These are phyloP conservation scores for Selenia dentaria DNA, from an alignment of 2,888 invertebrate genomes.

Conservation along the genomic window DNA sequence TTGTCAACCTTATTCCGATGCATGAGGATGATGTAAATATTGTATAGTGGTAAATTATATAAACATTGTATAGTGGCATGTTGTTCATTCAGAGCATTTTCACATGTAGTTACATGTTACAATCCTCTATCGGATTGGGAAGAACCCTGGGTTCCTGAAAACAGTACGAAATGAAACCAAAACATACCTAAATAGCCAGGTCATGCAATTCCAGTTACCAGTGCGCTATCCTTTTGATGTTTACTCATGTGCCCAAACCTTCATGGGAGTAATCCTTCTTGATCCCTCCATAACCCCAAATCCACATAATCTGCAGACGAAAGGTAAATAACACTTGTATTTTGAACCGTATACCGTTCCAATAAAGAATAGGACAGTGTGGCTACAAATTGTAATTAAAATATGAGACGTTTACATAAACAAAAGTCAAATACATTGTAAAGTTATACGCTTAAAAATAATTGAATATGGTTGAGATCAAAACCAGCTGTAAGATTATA, in stretches of 20 bases:
- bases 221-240: background rate
- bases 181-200: too few relatives aligned
- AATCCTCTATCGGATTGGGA: too few relatives aligned
- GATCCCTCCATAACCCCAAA: background rate
- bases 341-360: background rate
- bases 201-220: too few relatives aligned
- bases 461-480: background rate
- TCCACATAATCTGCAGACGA: background rate
- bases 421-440: background rate
- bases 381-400: background rate
- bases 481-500: background rate
- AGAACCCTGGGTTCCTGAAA: too few relatives aligned
- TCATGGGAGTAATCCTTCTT: background rate
- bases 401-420: background rate
- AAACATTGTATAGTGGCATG: too few relatives aligned
- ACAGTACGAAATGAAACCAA: too few relatives aligned
- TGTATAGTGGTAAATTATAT: too few relatives aligned
- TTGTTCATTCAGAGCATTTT: too few relatives aligned
- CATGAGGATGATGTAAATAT: too few relatives aligned
- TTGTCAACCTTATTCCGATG: too few relatives aligned
- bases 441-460: background rate
- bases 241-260: background rate
- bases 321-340: background rate
- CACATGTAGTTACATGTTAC: too few relatives aligned
- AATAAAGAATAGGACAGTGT: background rate